Evolutionary conservation across 2,797 vertebrate genomes (phyloP).

Genomic region (Melanotaenia maccullochi): DNA sequence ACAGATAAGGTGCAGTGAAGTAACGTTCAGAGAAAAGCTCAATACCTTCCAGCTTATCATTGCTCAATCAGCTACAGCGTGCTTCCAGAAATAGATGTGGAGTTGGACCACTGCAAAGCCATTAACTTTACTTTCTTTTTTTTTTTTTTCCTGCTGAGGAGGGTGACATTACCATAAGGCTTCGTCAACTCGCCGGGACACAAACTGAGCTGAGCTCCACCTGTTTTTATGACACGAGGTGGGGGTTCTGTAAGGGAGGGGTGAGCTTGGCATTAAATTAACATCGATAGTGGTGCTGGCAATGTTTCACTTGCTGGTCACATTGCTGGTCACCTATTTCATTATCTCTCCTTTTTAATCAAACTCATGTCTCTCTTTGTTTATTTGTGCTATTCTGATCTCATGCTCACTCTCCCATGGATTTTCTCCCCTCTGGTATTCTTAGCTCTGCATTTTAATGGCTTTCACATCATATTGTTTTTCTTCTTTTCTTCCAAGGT

Average conservation of each 20-base stretch:
- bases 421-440: constrained; percentile 21
- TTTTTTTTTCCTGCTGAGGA: constrained; percentile 30
- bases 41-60: constrained; percentile 64
- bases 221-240: constrained; percentile 69
- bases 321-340: constrained; percentile 20
- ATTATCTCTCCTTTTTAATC: constrained; percentile 9
- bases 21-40: constrained; percentile 49
- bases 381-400: constrained; percentile 21
- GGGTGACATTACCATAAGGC: constrained; percentile 70
- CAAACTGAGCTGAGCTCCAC: constrained; percentile 64
- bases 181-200: constrained; percentile 46
- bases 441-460: not conserved
- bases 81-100: constrained; percentile 75
- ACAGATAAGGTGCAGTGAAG: constrained; percentile 50
- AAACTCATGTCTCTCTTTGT: constrained; percentile 19
- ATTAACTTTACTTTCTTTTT: constrained; percentile 56
- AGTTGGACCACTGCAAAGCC: constrained; percentile 58
- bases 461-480: not conserved
- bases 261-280: constrained; percentile 52
- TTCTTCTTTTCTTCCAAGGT: not conserved
- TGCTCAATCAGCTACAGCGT: constrained; percentile 71
- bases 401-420: not conserved
- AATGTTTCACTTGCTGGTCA: constrained; percentile 28
- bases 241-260: constrained; percentile 3
- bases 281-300: constrained; percentile 49